Evolutionary conservation across 2,797 vertebrate species (phyloP).

Genomic region (Momotus momota): DNA sequence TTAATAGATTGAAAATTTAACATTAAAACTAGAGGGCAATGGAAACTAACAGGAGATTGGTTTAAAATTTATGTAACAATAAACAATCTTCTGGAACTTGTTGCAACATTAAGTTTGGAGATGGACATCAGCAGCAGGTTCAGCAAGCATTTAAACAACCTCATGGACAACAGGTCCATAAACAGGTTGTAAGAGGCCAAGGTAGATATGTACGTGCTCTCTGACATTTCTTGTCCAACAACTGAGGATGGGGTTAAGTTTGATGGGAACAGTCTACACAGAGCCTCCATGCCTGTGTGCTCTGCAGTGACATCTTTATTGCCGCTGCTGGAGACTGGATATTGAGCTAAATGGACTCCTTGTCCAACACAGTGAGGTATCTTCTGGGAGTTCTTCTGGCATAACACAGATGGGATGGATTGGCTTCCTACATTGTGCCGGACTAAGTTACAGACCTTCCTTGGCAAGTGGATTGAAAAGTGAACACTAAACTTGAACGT

Average conservation of each 20-base stretch:
- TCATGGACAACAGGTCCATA: neutral
- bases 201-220: neutral
- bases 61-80: neutral
- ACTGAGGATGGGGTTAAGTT: neutral
- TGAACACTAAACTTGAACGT: neutral
- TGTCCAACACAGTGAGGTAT: neutral
- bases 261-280: neutral
- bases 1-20: neutral
- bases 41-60: neutral
- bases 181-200: neutral
- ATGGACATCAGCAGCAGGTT: neutral
- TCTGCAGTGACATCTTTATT: neutral
- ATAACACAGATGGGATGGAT: neutral
- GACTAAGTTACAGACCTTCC: neutral
- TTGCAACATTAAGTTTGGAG: neutral
- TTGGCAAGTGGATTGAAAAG: neutral
- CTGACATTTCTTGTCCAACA: neutral
- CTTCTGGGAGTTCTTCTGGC: neutral
- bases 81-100: neutral
- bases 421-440: fast-evolving
- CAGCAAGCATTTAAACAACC: neutral
- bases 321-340: neutral
- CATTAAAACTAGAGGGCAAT: neutral
- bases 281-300: neutral
- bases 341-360: neutral